Evolutionary conservation across 2,113 vertebrate species (phyloP).

Genomic region (Brachypodius melanocephalos): DNA sequence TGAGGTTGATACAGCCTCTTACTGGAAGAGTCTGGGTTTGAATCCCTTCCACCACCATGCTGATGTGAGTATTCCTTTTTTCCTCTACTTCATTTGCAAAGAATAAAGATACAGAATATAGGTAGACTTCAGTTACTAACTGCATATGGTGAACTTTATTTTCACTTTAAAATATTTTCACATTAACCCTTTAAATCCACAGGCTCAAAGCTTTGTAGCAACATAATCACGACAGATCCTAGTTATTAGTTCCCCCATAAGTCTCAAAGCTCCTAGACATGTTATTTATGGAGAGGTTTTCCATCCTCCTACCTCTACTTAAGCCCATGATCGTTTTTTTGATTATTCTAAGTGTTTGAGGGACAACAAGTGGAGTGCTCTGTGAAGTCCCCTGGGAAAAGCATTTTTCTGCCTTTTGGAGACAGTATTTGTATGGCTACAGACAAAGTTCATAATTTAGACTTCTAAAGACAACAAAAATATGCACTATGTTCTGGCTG

Average conservation of each 20-base stretch:
- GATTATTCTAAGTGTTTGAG: background rate
- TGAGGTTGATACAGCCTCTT: constrained; percentile 75
- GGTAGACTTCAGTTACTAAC: background rate
- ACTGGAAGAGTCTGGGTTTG: constrained; percentile 73
- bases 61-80: constrained; percentile 70
- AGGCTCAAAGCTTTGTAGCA: background rate
- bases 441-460: background rate
- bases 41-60: constrained; percentile 75
- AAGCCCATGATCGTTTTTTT: background rate
- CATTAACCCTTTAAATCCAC: background rate
- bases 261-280: background rate
- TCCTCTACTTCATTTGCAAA: background rate
- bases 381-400: background rate
- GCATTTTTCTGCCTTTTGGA: background rate
- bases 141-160: background rate
- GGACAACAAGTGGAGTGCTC: background rate
- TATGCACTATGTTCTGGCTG: background rate
- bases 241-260: rapidly evolving
- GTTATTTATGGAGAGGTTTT: background rate
- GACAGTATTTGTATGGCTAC: background rate
- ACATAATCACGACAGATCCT: background rate
- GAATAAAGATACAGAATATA: background rate
- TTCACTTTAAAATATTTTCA: background rate
- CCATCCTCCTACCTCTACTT: background rate
- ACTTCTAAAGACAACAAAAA: background rate